Percentiles rank a stretch among this genome's conserved stretches.
Evolutionary conservation across 2,888 invertebrate genomes (phyloP).

Genomic region (Willowsia nigromaculata): DNA sequence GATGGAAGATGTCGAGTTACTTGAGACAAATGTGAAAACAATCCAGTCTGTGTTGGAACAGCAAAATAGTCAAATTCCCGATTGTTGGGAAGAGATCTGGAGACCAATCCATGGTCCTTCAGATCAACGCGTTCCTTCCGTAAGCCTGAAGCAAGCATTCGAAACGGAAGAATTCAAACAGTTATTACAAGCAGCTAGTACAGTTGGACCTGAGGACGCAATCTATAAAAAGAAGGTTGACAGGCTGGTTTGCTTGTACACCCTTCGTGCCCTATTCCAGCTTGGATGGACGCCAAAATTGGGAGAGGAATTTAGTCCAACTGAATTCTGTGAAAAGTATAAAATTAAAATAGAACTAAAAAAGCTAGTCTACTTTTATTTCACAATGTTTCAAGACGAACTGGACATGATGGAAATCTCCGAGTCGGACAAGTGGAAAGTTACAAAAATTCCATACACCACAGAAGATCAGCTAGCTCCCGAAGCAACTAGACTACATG

Average conservation of each 20-base stretch:
- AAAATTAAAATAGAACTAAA: not conserved
- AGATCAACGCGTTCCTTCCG: too few species aligned
- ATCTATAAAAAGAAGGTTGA: not conserved
- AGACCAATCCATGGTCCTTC: not conserved
- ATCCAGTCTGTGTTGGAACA: constrained; percentile 5
- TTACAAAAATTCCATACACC: not conserved
- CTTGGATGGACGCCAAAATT: constrained; percentile 19
- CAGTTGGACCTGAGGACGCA: not conserved
- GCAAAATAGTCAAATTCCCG: not conserved
- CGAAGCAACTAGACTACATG: not conserved
- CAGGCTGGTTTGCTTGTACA: not conserved
- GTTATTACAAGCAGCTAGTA: not conserved
- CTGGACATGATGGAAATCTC: not conserved
- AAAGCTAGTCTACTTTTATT: not conserved
- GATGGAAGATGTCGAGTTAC: not conserved
- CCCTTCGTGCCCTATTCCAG: not conserved
- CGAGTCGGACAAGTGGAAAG: not conserved
- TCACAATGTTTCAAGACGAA: not conserved
- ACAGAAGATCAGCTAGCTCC: not conserved
- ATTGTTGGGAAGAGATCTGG: constrained; percentile 29
- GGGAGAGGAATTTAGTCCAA: not conserved
- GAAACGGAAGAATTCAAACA: not conserved
- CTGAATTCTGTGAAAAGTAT: not conserved
- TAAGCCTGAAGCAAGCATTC: not conserved
- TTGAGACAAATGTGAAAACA: constrained; percentile 27